A percentile compares a stretch with the other conserved stretches of the same genome.
phyloP scores from a whole-genome alignment of 2,797 vertebrate genomes.

The Spheniscus humboldti region DNA sequence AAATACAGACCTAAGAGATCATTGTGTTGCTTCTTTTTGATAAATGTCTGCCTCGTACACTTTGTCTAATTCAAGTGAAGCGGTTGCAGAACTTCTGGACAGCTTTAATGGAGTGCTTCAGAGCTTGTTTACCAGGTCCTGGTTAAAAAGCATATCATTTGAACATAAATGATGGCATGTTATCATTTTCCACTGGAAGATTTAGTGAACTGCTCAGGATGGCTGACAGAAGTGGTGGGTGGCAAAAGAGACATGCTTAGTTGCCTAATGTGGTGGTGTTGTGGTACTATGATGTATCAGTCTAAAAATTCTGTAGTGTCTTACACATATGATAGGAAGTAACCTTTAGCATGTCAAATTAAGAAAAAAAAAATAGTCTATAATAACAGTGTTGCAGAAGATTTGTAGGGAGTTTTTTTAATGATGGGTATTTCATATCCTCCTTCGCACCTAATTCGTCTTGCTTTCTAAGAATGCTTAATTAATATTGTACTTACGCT shows the following conservation, averaged over 20 bases:
- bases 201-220: not conserved
- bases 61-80: not conserved
- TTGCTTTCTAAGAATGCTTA: constrained; percentile 55
- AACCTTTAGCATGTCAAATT: not conserved
- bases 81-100: not conserved
- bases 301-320: not conserved
- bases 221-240: not conserved
- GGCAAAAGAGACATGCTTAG: not conserved
- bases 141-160: not conserved
- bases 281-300: not conserved
- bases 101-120: constrained; percentile 7
- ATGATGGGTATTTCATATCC: constrained; percentile 1
- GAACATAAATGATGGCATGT: not conserved
- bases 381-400: not conserved
- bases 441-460: constrained; percentile 21
- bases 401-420: constrained; percentile 35
- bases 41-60: not conserved
- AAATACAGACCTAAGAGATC: not conserved
- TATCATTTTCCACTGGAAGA: not conserved
- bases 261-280: not conserved
- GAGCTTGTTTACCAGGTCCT: constrained; percentile 14
- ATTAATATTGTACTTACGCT: constrained; percentile 56
- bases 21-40: not conserved
- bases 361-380: constrained; percentile 5
- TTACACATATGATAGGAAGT: not conserved